Evolutionary conservation across 1,140 invertebrate species (phyloP).

Genomic region (Bombus cullumanus): DNA sequence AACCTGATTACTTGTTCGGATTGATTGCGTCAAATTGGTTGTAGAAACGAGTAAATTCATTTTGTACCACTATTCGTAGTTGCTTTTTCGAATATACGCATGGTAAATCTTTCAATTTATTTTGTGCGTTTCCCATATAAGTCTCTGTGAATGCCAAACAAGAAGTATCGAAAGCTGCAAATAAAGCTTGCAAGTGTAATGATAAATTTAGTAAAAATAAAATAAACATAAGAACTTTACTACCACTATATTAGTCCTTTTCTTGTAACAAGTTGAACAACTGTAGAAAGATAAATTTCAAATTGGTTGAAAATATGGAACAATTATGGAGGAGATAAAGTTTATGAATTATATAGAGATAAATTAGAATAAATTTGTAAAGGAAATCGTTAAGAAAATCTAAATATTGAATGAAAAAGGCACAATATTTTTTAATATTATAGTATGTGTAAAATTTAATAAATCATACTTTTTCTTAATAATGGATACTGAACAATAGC

Average conservation of each 20-base stretch:
- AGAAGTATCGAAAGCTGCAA: background rate
- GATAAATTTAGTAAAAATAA: slow-evolving; percentile 22
- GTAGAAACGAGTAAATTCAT: background rate
- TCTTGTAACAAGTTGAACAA: too few relatives aligned
- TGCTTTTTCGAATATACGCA: background rate
- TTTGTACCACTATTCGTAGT: background rate
- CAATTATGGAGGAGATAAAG: too few relatives aligned
- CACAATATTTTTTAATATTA: too few relatives aligned
- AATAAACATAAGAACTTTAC: background rate
- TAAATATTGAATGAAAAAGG: too few relatives aligned
- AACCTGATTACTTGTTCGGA: background rate
- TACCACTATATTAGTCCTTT: too few relatives aligned
- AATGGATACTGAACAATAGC: too few relatives aligned
- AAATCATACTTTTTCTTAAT: too few relatives aligned
- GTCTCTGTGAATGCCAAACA: background rate
- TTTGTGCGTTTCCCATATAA: background rate
- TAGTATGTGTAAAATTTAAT: too few relatives aligned
- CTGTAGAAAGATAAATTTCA: background rate
- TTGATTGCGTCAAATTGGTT: background rate
- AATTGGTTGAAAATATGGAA: background rate
- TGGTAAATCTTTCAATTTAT: background rate
- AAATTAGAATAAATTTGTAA: too few relatives aligned
- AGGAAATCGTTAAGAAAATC: too few relatives aligned
- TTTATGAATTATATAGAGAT: too few relatives aligned
- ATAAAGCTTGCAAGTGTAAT: slow-evolving; percentile 29